Conservation (phyloP, 2,888 invertebrate species). For the Meteorus cinctellus region DNA sequence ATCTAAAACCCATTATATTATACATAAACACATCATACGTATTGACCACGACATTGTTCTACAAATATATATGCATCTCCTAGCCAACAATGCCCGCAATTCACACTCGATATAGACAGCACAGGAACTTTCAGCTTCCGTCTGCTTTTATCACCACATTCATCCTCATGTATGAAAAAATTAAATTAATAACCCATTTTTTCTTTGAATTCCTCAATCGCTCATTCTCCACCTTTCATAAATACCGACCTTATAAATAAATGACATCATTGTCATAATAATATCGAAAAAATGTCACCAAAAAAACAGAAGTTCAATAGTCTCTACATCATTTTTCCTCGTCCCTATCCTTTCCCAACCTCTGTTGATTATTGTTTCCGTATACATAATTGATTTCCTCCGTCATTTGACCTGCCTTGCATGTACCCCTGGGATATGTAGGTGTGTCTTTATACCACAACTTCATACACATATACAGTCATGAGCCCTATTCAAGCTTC, state of each 20-base stretch:
- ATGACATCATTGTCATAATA: background rate
- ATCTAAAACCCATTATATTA: background rate
- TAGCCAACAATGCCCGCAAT: background rate
- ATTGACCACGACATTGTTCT: background rate
- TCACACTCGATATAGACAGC: background rate
- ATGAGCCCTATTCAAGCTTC: background rate
- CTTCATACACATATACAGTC: background rate
- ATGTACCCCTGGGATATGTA: background rate
- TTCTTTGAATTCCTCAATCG: too few relatives aligned
- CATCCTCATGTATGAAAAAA: background rate
- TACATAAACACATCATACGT: background rate
- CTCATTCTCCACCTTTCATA: background rate
- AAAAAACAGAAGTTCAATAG: too few relatives aligned
- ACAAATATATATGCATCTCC: background rate
- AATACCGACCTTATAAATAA: too few relatives aligned
- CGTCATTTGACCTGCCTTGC: background rate
- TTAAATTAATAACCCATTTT: constrained; percentile 14
- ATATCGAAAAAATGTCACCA: background rate
- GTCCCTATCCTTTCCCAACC: background rate
- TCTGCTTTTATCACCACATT: background rate
- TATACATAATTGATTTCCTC: background rate
- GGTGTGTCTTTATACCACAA: background rate
- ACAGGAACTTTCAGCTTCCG: background rate
- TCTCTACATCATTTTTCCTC: background rate
- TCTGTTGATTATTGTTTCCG: background rate